phyloP scores from a whole-genome alignment of 2,797 vertebrate species.

The Dipus sagitta region DNA sequence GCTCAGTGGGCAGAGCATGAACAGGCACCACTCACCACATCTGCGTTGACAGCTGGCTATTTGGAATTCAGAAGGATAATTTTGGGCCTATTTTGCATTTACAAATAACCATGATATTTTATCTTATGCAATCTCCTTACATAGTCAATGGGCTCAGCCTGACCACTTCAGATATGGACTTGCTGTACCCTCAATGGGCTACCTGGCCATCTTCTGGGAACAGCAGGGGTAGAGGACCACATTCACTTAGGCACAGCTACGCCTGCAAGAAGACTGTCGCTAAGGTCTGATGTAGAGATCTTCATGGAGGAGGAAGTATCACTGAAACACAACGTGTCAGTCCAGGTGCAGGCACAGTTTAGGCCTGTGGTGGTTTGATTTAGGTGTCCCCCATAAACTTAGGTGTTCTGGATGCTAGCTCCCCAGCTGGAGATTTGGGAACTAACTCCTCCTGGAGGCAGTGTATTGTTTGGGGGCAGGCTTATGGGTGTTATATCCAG shows the following conservation, averaged over 20 bases:
- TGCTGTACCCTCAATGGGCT: background rate
- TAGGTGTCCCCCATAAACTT: too few relatives aligned
- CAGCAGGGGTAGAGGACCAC: background rate
- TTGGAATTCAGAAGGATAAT: background rate
- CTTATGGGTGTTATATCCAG: too few relatives aligned
- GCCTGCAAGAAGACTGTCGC: background rate
- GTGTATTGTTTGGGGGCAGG: too few relatives aligned
- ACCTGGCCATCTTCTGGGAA: background rate
- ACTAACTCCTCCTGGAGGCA: too few relatives aligned
- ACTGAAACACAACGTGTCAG: background rate
- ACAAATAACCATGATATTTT: too few relatives aligned
- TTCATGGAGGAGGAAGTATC: background rate
- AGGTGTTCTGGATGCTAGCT: too few relatives aligned
- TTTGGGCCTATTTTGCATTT: too few relatives aligned
- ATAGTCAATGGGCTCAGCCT: too few relatives aligned
- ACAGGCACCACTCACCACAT: background rate
- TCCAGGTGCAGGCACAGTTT: slow-evolving; percentile 94
- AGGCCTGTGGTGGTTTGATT: slow-evolving; percentile 81
- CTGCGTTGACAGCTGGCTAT: background rate
- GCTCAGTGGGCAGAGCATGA: too few relatives aligned
- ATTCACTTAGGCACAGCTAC: background rate
- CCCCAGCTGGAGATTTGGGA: too few relatives aligned
- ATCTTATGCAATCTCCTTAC: too few relatives aligned
- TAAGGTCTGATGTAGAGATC: background rate
- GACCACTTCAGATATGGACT: background rate